These are phyloP conservation scores for Mallotus villosus DNA, from an alignment of 2,797 vertebrate species.

Conservation along the genomic window DNA sequence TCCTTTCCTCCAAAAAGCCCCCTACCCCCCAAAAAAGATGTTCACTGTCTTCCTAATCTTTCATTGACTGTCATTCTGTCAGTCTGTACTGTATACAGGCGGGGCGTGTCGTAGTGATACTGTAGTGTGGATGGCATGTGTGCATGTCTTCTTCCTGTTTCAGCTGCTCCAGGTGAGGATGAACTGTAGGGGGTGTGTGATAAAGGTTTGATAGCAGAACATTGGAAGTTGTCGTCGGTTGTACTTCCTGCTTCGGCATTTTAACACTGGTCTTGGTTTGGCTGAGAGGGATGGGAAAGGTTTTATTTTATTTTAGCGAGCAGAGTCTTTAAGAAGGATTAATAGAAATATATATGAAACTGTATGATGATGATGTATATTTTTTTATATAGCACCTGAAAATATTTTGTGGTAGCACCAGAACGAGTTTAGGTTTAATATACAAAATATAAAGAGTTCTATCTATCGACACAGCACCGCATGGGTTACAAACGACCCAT, in stretches of 20 bases:
- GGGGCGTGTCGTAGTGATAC: too few relatives aligned
- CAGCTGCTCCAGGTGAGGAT: conserved; percentile 44
- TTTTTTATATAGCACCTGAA: conserved; percentile 74
- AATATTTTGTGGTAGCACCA: conserved; percentile 76
- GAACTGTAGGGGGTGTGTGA: conserved; percentile 36
- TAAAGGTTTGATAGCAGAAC: conserved; percentile 42
- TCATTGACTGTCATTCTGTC: conserved; percentile 55
- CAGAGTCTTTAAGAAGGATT: conserved; percentile 65
- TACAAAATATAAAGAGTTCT: conserved; percentile 56
- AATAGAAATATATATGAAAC: conserved; percentile 71
- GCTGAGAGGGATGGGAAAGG: too few relatives aligned
- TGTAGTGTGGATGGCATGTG: conserved; percentile 61
- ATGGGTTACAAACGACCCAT: conserved; percentile 55
- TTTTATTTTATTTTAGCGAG: conserved; percentile 67
- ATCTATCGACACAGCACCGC: conserved; percentile 35
- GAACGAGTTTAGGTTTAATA: conserved; percentile 69
- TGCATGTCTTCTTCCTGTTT: conserved; percentile 66
- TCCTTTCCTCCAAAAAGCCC: conserved; percentile 14
- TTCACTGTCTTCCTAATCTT: conserved; percentile 55
- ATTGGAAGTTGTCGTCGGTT: conserved; percentile 16
- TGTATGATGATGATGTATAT: conserved; percentile 78
- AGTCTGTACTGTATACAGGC: too few relatives aligned
- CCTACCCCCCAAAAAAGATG: conserved; percentile 40
- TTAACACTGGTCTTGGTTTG: conserved; percentile 35
- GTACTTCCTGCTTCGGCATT: conserved; percentile 22